Evolutionary conservation across 2,888 invertebrate species (phyloP), one percentile per base, ranked within the genome.

Genomic region (Zele albiditarsus): DNA sequence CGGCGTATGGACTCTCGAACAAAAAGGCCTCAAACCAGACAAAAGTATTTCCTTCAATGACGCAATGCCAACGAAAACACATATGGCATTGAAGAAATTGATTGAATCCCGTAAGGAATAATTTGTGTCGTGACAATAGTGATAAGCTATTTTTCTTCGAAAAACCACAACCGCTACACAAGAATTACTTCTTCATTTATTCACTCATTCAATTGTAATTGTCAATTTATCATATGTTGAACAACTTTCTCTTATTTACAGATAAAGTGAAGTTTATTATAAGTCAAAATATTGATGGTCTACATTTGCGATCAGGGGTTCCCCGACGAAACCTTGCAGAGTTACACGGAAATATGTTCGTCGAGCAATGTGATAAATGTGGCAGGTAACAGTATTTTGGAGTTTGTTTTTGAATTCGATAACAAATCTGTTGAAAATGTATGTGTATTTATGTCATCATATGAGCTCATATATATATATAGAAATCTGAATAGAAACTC

Each of bases 261-360:
- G 93, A 93, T 58, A 91, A 92, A 88, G 91, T 97, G 0, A 95
- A 97, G 80, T 98, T 95, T 86, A 92, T 99, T 42, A 92, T 99
- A 27, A 98, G 97, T 85, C 99, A 99, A 90, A 99, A 99, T 90
- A 98, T 99, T 82, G 99, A 99, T 91, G 99, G 99, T 0, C 91
- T 99, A 67, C 99, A 99, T 90, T 90, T 98, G 71, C 93, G 96
- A 83, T 97, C 97, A 8, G 98, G 98, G 3, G 90, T 99, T 77
- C 91, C 93, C 0, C 92, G 98, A 76, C 92, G 94, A 82, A 91
- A 94, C 85, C 90, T 99, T 77, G 94, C 98, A 12, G 99, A 99
- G 90, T 91, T 99, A 65, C 99, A 99, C 91, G 99, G 99, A 1
- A 98, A 99, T 89, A 98, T 99, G 95, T 99, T 98, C 90, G 92